Conservation (phyloP, 1,140 invertebrate species). For the Octopus bimaculoides region DNA sequence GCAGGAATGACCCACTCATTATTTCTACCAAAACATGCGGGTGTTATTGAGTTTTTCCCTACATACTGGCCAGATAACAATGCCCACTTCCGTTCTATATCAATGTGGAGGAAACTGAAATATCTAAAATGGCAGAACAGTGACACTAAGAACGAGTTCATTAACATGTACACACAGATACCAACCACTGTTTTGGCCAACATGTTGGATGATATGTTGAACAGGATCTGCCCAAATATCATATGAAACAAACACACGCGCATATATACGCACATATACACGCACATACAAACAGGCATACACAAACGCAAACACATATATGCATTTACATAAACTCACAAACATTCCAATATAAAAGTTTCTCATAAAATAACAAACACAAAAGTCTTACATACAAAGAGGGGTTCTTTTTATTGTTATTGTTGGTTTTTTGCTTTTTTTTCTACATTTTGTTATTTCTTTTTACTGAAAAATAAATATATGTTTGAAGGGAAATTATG, state of each 20-base stretch:
- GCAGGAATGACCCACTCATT: conserved; percentile 90
- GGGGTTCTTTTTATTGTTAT: too few relatives aligned
- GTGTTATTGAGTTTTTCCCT: conserved; percentile 84
- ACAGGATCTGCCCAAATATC: conserved; percentile 20
- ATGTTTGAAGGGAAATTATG: too few relatives aligned
- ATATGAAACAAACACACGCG: not conserved
- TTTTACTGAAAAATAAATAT: too few relatives aligned
- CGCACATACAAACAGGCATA: not conserved
- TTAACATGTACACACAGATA: conserved; percentile 33
- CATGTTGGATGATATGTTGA: conserved; percentile 21
- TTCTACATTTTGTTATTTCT: too few relatives aligned
- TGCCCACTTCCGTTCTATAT: conserved; percentile 45
- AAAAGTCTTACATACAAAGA: not conserved
- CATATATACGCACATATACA: not conserved
- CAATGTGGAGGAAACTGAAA: conserved; percentile 45
- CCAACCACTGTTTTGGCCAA: conserved; percentile 20
- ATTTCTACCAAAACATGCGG: conserved; percentile 93
- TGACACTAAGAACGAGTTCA: conserved; percentile 35
- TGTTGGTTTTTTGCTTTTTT: too few relatives aligned
- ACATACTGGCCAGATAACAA: conserved; percentile 40
- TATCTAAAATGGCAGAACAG: conserved; percentile 46
- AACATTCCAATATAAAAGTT: not conserved
- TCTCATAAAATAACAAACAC: not conserved
- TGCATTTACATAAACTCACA: not conserved
- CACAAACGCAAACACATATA: not conserved